Conservation (phyloP, 2,888 invertebrate species). For the Dendrolimus pini region DNA sequence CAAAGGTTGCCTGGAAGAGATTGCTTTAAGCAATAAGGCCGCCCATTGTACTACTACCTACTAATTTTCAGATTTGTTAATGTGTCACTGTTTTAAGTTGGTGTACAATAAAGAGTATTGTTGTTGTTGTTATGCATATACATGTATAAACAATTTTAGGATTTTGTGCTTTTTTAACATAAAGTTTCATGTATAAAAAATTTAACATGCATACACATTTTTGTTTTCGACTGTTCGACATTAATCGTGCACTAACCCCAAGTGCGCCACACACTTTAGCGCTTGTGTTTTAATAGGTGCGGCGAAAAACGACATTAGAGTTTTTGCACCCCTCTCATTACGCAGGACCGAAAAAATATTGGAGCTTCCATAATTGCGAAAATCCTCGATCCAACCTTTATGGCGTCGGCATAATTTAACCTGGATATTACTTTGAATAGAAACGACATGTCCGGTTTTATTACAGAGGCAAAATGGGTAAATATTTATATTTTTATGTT, state of each 20-base stretch:
- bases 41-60: too few species aligned
- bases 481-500: slow-evolving; percentile 12
- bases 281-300: slow-evolving; percentile 25
- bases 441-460: slow-evolving; percentile 30
- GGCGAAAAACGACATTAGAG: slow-evolving; percentile 19
- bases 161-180: too few species aligned
- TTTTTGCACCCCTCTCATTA: slow-evolving; percentile 42
- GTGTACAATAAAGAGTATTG: too few species aligned
- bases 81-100: too few species aligned
- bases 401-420: slow-evolving; percentile 35
- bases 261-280: slow-evolving; percentile 29
- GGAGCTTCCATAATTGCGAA: slow-evolving; percentile 38
- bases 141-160: too few species aligned
- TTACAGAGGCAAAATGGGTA: slow-evolving; percentile 21
- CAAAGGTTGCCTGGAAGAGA: too few species aligned
- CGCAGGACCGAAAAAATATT: slow-evolving; percentile 39
- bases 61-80: too few species aligned
- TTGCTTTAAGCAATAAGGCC: too few species aligned
- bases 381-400: slow-evolving; percentile 39
- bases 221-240: slow-evolving; percentile 20
- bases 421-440: slow-evolving; percentile 33
- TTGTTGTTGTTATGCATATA: too few species aligned
- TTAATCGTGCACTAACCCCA: slow-evolving; percentile 42
- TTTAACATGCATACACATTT: too few species aligned
- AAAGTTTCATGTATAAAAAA: too few species aligned